Conservation (phyloP, 2,888 invertebrate genomes). For the Stratiomys singularior region DNA sequence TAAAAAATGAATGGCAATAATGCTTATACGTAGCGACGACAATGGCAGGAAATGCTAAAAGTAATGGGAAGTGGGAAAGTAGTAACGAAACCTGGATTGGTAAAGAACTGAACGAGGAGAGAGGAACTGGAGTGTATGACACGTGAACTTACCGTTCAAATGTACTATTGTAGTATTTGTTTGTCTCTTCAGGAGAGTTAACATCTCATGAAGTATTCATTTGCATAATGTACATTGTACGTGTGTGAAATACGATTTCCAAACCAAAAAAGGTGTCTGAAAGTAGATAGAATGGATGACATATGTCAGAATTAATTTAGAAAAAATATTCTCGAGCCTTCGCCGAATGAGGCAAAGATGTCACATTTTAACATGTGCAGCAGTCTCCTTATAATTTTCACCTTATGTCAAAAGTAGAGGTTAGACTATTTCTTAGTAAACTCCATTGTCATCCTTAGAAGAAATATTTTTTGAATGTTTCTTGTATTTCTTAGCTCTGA, state of each 20-base stretch:
- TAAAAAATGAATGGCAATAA: slow-evolving; percentile 35
- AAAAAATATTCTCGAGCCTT: too few species aligned
- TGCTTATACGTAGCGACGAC: slow-evolving; percentile 17
- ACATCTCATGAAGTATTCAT: slow-evolving; percentile 37
- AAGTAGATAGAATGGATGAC: too few species aligned
- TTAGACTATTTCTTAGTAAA: too few species aligned
- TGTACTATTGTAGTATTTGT: slow-evolving; percentile 18
- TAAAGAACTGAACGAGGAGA: not conserved
- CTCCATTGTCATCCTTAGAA: too few species aligned
- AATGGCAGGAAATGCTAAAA: not conserved
- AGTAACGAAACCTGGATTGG: not conserved
- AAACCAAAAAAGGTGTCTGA: not conserved
- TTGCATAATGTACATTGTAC: slow-evolving; percentile 29
- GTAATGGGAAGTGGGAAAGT: not conserved
- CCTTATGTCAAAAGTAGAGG: too few species aligned
- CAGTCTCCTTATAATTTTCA: too few species aligned
- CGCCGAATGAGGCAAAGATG: too few species aligned
- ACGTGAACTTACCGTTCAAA: slow-evolving; percentile 16
- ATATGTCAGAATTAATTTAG: too few species aligned
- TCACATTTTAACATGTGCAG: too few species aligned
- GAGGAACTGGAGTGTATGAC: not conserved
- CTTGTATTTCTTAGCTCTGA: too few species aligned
- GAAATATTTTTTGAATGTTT: too few species aligned
- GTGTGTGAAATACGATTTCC: slow-evolving; percentile 15
- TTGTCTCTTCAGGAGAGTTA: not conserved